These are phyloP conservation scores for Ceriagrion tenellum DNA, from an alignment of 2,888 invertebrate genomes.

Conservation along the genomic window DNA sequence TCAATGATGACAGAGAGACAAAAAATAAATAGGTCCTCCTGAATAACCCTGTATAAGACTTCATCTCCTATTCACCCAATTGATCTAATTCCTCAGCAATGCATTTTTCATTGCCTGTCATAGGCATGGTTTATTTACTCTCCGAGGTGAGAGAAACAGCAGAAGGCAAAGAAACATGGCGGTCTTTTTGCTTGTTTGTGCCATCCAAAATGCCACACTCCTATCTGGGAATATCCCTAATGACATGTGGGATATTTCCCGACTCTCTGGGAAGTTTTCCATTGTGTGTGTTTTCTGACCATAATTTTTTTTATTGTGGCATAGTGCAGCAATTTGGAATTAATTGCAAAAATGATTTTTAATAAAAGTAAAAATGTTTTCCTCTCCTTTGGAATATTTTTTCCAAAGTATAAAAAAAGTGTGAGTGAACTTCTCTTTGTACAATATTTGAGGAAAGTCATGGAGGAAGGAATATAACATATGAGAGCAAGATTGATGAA, in stretches of 20 bases:
- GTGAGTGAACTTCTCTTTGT: slow-evolving; percentile 64
- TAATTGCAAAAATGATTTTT: slow-evolving; percentile 52
- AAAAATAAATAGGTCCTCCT: neutral
- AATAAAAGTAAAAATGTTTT: slow-evolving; percentile 42
- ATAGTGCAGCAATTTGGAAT: slow-evolving; percentile 55
- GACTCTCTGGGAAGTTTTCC: slow-evolving; percentile 43
- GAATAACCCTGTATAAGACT: slow-evolving; percentile 29
- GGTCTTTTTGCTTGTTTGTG: slow-evolving; percentile 51
- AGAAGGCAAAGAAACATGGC: slow-evolving; percentile 29
- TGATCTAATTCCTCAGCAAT: slow-evolving; percentile 7
- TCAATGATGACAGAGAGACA: neutral
- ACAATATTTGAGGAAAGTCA: slow-evolving; percentile 60
- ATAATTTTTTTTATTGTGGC: slow-evolving; percentile 53
- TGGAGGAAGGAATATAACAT: slow-evolving; percentile 43
- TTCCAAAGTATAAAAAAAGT: slow-evolving; percentile 51
- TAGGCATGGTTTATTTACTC: slow-evolving; percentile 30
- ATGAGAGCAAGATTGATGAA: slow-evolving; percentile 51
- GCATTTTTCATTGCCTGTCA: slow-evolving; percentile 19
- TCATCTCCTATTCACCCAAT: slow-evolving; percentile 25
- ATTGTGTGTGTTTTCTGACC: slow-evolving; percentile 57
- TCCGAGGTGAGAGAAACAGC: slow-evolving; percentile 11
- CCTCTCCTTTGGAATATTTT: slow-evolving; percentile 47
- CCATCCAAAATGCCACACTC: slow-evolving; percentile 40
- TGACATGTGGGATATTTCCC: slow-evolving; percentile 10
- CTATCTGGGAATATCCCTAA: slow-evolving; percentile 44